Evolutionary conservation across 2,888 invertebrate genomes (phyloP), one percentile per base, ranked within the genome.

Genomic region (Atrina japonica): DNA sequence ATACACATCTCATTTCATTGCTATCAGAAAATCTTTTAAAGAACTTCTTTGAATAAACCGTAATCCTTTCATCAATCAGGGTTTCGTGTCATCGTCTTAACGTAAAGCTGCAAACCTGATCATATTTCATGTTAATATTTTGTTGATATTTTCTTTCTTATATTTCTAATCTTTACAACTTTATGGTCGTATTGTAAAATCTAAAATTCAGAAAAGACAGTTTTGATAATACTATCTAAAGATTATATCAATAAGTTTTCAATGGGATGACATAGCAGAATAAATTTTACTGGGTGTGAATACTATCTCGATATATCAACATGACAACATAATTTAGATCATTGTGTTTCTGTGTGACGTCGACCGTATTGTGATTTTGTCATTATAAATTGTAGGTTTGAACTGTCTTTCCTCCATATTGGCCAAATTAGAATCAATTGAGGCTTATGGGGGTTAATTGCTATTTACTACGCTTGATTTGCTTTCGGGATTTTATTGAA

Each of bases 291-390:
- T 56, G 35, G 56, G 35, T 35, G 35, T 35, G 35, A 35, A 35
- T 35, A 35, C 35, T 7, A 35, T 18, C 35, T 49, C 61, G 45
- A 61, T 49, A 30, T 47, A 61, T 61, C 61, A 49, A 29, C 23
- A 14, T 29, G 61, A 61, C 61, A 61, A 35, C 43, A 47, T 49
- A 61, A 61, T 61, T 47, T 18, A 27, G n/a, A 43, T 49, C n/a
- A 61, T 61, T 49, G 49, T 49, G 61, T 61, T 30, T 35, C 49
- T 18, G 30, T 35, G 18, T 61, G 61, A 43, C 61, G 49, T 47
- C 29, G 49, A 30, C 30, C 41, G 49, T 49, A 61, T 30, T 23
- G 30, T 30, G 18, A 49, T 47, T 49, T 61, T 61, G 61, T 61
- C 61, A 61, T 18, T 30, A 16, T 61, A 49, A 61, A 43, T 49